phyloP scores from a whole-genome alignment of 2,797 vertebrate species.

The Heteromormyrus szaboi region DNA sequence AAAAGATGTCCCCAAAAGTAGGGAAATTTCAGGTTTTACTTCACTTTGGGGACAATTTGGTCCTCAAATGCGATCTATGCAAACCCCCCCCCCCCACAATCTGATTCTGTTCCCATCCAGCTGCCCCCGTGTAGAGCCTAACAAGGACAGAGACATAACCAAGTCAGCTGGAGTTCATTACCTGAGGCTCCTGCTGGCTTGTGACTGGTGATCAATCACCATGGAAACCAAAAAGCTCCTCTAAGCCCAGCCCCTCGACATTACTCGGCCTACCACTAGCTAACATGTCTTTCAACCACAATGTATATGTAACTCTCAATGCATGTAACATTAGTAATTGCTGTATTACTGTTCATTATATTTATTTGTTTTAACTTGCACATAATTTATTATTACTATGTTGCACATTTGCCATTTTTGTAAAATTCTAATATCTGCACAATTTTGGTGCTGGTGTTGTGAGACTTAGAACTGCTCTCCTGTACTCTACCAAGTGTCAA shows the following conservation, averaged over 20 bases:
- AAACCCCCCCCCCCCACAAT: not conserved
- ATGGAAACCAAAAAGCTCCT: not conserved
- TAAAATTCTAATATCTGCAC: not conserved
- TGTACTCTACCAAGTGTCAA: not conserved
- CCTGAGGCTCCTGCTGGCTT: not conserved
- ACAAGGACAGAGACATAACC: not conserved
- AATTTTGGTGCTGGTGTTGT: not conserved
- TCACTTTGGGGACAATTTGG: too few species aligned
- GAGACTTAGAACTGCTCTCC: not conserved
- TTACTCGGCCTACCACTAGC: not conserved
- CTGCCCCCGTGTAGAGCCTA: not conserved
- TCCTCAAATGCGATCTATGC: too few species aligned
- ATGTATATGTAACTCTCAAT: not conserved
- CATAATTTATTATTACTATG: not conserved
- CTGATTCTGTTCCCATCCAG: not conserved
- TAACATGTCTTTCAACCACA: not conserved
- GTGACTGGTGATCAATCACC: constrained; percentile 6
- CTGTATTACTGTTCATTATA: not conserved
- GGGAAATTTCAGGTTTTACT: too few species aligned
- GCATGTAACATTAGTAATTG: not conserved
- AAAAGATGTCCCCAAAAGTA: too few species aligned
- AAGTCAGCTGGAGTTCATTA: not conserved
- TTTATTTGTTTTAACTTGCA: not conserved
- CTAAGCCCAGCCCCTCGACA: not conserved
- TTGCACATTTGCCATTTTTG: not conserved